Evolutionary conservation across 2,113 vertebrate species (phyloP), one percentile per base, ranked within the genome.

Genomic region (Arothron firmamentum): DNA sequence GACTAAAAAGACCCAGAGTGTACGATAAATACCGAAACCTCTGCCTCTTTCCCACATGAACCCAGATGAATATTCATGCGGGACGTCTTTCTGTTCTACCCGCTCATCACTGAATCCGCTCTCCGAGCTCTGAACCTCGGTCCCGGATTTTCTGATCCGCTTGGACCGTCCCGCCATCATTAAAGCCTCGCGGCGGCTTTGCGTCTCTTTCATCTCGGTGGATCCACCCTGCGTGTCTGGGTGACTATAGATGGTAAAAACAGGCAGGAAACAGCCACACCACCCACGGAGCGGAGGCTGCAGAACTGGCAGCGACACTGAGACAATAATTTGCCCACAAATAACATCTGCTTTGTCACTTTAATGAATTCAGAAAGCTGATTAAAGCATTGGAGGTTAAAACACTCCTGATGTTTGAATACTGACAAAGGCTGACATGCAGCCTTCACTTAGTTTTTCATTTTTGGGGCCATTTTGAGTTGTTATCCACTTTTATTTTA

Each of bases 221-320:
- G 66, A 46, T 74, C 64, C 59, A 50, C 57, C 65, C 57, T 45
- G 57, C 60, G 52, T 60, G 52, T 74, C 67, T 67, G 63, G 62
- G 62, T 69, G 72, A 67, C 58, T 64, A 59, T 9, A 54, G 74
- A 41, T 63, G 56, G 66, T 69, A 70, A 65, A 61, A 61, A 61
- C 69, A 56, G 51, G 77, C 67, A 57, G 68, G 15, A 28, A 76
- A 74, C 78, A 72, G 54, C 74, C 78, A 41, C 59, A 67, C 62
- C 80, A 38, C 80, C 82, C 72, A 86, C 82, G 69, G 67, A 80
- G 82, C 51, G 75, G 82, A 81, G 86, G 84, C 65, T 85, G 82
- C 69, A 74, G 82, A 55, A 61, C 51, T 83, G 77, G 75, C 77
- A 84, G 69, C 28, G 8, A 17, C 56, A 8, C 59, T n/a, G 69